A percentile compares a stretch with the other conserved stretches of the same genome.
Evolutionary conservation across 1,140 invertebrate species (phyloP).

Genomic region (Trichoplusia ni): DNA sequence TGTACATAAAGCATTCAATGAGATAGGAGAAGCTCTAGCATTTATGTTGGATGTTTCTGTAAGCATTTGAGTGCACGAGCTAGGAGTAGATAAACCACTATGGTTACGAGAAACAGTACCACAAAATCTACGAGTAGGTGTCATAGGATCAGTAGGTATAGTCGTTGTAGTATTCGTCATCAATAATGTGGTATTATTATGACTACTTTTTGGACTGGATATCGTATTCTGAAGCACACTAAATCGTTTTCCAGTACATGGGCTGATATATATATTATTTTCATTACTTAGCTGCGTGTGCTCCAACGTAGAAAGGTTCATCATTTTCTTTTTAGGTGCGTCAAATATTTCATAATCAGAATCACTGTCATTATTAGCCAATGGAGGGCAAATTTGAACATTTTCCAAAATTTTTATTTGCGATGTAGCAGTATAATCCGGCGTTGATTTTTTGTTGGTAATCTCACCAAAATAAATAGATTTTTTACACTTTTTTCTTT

Average conservation of each 20-base stretch:
- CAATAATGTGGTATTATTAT: conserved; percentile 18
- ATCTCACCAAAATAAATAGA: conserved; percentile 28
- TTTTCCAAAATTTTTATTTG: no score
- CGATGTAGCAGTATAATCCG: no score
- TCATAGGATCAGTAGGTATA: conserved; percentile 31
- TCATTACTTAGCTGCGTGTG: conserved; percentile 25
- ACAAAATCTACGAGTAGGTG: conserved; percentile 31
- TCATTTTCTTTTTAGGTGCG: conserved; percentile 35
- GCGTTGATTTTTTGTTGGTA: conserved; percentile 25
- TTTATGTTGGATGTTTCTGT: conserved; percentile 26
- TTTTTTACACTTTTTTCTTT: conserved; percentile 28
- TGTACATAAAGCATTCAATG: no score
- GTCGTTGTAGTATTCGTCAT: conserved; percentile 30
- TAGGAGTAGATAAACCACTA: conserved; percentile 34
- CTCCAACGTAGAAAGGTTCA: no score
- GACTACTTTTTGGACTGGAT: conserved; percentile 29
- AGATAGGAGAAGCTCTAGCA: conserved; percentile 31
- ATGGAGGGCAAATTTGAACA: conserved; percentile 34
- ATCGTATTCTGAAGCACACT: conserved; percentile 36
- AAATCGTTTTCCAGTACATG: conserved; percentile 37
- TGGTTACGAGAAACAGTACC: conserved; percentile 32
- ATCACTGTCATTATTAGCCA: conserved; percentile 29
- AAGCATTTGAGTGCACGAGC: no score
- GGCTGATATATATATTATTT: conserved; percentile 28
- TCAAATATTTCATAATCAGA: conserved; percentile 40